These are phyloP conservation scores for Zaprionus taronus DNA, from an alignment of 1,140 invertebrate genomes.

Conservation along the genomic window DNA sequence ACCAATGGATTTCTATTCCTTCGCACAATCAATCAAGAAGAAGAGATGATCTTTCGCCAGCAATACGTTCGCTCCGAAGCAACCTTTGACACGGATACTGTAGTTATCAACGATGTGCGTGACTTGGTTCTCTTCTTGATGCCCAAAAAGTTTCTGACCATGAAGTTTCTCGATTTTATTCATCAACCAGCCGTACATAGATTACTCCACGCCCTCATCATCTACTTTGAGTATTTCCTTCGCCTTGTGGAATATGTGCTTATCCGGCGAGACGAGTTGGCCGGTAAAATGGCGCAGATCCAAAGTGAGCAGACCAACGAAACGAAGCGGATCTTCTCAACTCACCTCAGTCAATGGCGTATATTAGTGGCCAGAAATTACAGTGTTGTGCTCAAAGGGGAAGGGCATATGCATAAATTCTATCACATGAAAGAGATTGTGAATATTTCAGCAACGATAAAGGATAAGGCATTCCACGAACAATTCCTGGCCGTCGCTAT, in stretches of 20 bases:
- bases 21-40: conserved; percentile 66
- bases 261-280: conserved; percentile 71
- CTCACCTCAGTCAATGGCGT: conserved; percentile 69
- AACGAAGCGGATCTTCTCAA: conserved; percentile 70
- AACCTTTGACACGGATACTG: conserved; percentile 63
- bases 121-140: conserved; percentile 74
- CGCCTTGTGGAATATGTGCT: conserved; percentile 75
- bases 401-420: conserved; percentile 59
- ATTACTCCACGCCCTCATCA: conserved; percentile 69
- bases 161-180: conserved; percentile 69
- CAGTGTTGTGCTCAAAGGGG: conserved; percentile 67
- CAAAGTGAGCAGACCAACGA: conserved; percentile 71
- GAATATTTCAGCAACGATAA: conserved; percentile 64
- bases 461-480: conserved; percentile 71
- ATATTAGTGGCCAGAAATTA: conserved; percentile 77
- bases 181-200: conserved; percentile 61
- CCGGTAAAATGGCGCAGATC: conserved; percentile 56
- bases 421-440: conserved; percentile 68
- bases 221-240: conserved; percentile 80
- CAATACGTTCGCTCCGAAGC: conserved; percentile 48
- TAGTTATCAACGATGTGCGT: conserved; percentile 72
- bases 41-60: conserved; percentile 74
- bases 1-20: conserved; percentile 70
- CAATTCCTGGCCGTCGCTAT: conserved; percentile 67
- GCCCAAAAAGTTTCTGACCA: conserved; percentile 58